These are phyloP conservation scores for Molossus alvarezi DNA, from an alignment of 2,797 vertebrate species.

Conservation along the genomic window DNA sequence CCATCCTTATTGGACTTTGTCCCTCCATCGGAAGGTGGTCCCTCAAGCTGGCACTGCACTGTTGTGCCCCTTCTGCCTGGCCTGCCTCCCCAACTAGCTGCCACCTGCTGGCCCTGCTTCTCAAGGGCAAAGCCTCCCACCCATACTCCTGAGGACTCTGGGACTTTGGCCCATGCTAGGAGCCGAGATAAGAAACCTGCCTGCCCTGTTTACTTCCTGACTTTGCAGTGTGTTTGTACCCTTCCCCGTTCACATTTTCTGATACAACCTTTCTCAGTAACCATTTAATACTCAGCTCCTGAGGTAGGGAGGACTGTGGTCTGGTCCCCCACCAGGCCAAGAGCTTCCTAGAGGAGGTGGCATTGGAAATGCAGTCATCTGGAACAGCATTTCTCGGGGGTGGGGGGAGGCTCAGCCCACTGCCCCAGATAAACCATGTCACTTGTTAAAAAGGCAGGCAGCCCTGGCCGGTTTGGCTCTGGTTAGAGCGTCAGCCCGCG, in stretches of 20 bases:
- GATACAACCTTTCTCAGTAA: background rate
- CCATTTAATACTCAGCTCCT: background rate
- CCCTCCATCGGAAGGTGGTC: background rate
- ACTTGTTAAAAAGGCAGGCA: background rate
- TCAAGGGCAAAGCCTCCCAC: background rate
- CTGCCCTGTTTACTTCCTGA: background rate
- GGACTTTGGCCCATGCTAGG: background rate
- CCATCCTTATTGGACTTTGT: background rate
- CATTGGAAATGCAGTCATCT: background rate
- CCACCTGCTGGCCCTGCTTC: background rate
- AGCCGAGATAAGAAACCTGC: background rate
- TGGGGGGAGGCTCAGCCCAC: background rate
- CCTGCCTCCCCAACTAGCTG: background rate
- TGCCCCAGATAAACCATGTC: background rate
- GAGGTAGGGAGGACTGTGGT: background rate
- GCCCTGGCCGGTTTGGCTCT: no score
- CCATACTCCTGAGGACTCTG: background rate
- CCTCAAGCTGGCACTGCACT: background rate
- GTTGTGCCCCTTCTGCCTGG: background rate
- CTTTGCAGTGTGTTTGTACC: background rate
- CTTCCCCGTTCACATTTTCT: background rate
- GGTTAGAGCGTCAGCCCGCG: no score
- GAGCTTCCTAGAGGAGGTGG: background rate
- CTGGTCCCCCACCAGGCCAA: background rate
- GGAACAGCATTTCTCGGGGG: background rate